phyloP scores from a whole-genome alignment of 2,888 invertebrate genomes.

The Drosophila suboccidentalis region DNA sequence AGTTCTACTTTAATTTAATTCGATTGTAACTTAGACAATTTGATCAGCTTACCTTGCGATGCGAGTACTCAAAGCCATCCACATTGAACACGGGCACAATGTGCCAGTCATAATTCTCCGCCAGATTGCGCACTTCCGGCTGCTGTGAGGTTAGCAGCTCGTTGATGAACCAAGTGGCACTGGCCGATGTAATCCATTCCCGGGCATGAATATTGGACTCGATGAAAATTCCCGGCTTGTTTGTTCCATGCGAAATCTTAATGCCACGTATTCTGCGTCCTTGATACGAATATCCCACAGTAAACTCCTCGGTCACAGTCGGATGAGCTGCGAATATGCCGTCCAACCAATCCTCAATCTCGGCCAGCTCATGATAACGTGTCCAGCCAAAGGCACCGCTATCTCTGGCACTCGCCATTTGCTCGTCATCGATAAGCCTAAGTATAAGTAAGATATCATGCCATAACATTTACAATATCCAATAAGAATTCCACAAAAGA shows the following conservation, averaged over 20 bases:
- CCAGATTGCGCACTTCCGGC: slow-evolving; percentile 87
- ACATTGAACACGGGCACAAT: slow-evolving; percentile 91
- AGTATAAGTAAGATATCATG: slow-evolving; percentile 18
- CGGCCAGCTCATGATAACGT: slow-evolving; percentile 87
- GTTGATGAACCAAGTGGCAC: slow-evolving; percentile 90
- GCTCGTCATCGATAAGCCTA: slow-evolving; percentile 87
- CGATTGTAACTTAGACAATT: neutral
- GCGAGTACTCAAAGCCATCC: slow-evolving; percentile 91
- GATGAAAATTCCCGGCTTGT: slow-evolving; percentile 88
- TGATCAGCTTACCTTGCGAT: slow-evolving; percentile 87
- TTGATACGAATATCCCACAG: slow-evolving; percentile 87
- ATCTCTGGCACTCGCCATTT: slow-evolving; percentile 61
- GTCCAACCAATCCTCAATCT: slow-evolving; percentile 88
- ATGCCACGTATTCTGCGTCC: slow-evolving; percentile 88
- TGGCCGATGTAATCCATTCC: slow-evolving; percentile 91
- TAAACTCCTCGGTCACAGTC: slow-evolving; percentile 66
- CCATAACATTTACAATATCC: slow-evolving; percentile 41
- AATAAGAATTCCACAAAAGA: slow-evolving; percentile 9
- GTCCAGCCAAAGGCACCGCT: slow-evolving; percentile 87
- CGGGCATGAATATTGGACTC: slow-evolving; percentile 89
- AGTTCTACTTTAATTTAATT: neutral
- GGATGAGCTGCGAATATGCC: slow-evolving; percentile 86
- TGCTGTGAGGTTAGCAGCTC: slow-evolving; percentile 89
- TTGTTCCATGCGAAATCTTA: slow-evolving; percentile 84
- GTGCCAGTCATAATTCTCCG: slow-evolving; percentile 91